Evolutionary conservation across 2,888 invertebrate genomes (phyloP), one percentile per base, ranked within the genome.

Genomic region (Melinopterus prodromus): DNA sequence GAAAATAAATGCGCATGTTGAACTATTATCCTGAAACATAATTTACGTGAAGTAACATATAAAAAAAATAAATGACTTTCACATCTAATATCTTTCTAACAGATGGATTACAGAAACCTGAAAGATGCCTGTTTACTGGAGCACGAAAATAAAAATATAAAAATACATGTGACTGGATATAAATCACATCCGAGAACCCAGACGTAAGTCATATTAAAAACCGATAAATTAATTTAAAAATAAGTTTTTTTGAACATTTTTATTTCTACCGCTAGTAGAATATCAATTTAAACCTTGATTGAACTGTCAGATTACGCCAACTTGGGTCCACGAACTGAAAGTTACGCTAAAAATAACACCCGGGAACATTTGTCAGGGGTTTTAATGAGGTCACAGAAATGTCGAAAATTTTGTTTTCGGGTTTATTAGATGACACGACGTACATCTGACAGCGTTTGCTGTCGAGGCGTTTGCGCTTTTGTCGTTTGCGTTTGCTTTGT

Each of bases 251-350:
- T 53, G 53, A 12, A 6, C 53, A 53, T 6, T 2, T 53, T 53
- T 53, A 53, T 53, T 53, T 53, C 53, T 53, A 53, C 7, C 53
- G 53, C 53, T 53, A 53, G 26, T 26, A 26, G 53, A 12, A 53
- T 53, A 53, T 53, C 12, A 53, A 53, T 53, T 26, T 53, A 53
- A 53, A 53, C 53, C 53, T 53, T 12, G 53, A 53, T 53, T 53
- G 53, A 53, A 53, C 53, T 53, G 53, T 53, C 53, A 53, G 53
- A 53, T 53, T 53, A 53, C 53, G 53, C 53, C 53, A 53, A 53
- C 53, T 53, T 53, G 12, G 12, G 12, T 12, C 53, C 53, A 53
- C 53, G 12, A 53, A 53, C 53, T 53, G 12, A 53, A 53, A 53
- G 53, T 53, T 53, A 53, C 7, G 9, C 12, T 53, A 12, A 53